phyloP scores from a whole-genome alignment of 2,113 vertebrate genomes.

The Dryoscopus gambensis region DNA sequence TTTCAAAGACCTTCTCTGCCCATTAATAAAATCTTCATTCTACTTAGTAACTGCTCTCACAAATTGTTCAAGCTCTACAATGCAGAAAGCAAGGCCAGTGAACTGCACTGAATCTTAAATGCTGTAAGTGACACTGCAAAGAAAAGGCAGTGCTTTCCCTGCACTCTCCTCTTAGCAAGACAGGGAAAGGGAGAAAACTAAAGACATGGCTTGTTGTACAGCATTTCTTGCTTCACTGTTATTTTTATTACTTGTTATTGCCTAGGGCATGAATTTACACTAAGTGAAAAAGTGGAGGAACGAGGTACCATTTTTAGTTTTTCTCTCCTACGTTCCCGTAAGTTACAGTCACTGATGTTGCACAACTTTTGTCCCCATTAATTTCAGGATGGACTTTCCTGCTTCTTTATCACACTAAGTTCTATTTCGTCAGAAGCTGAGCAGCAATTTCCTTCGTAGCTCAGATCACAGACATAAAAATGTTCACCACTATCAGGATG shows the following conservation, averaged over 20 bases:
- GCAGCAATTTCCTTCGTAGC: background rate
- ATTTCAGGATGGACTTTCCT: background rate
- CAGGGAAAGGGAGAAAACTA: background rate
- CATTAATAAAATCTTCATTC: background rate
- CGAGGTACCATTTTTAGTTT: background rate
- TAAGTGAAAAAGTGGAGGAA: background rate
- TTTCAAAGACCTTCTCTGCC: background rate
- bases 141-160: background rate
- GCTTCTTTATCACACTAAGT: background rate
- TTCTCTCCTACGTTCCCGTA: background rate
- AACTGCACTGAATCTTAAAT: background rate
- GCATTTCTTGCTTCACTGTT: background rate
- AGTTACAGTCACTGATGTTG: background rate
- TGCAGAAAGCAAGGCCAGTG: background rate
- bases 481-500: background rate
- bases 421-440: background rate
- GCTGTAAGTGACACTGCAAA: background rate
- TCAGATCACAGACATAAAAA: constrained; percentile 2
- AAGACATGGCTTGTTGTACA: background rate
- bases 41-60: background rate
- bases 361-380: background rate
- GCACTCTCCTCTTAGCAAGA: background rate
- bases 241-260: background rate
- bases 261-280: background rate
- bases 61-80: background rate